Evolutionary conservation across 2,797 vertebrate species (phyloP).

Genomic region (Acropternis orthonyx): DNA sequence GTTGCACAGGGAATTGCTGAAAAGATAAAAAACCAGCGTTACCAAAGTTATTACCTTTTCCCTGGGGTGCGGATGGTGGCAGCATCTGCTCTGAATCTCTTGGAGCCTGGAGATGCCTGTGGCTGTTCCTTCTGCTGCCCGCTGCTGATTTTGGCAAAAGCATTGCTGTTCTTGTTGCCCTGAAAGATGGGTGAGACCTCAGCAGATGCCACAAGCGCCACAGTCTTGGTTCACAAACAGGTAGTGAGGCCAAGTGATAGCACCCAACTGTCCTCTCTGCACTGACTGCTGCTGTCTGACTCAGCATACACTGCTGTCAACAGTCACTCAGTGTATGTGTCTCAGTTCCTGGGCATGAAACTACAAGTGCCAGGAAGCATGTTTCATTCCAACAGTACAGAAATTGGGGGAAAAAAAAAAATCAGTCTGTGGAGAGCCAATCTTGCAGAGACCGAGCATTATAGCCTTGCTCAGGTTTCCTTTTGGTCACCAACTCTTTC

Average conservation of each 20-base stretch:
- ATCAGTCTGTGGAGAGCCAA: background rate
- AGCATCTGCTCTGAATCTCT: conserved; percentile 22
- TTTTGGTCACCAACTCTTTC: background rate
- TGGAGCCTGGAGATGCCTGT: background rate
- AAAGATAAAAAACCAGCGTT: background rate
- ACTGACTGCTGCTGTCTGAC: background rate
- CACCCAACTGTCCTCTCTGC: background rate
- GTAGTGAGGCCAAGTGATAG: background rate
- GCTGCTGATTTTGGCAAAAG: background rate
- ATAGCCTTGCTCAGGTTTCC: background rate
- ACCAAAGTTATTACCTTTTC: conserved; percentile 46
- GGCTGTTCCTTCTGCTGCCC: background rate
- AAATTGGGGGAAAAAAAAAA: background rate
- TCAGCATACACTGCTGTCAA: background rate
- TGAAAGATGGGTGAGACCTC: conserved; percentile 26
- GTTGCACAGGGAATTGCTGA: background rate
- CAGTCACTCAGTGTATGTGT: background rate
- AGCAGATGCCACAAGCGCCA: accelerated
- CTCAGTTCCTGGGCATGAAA: background rate
- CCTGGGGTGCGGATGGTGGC: accelerated
- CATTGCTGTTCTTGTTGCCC: background rate
- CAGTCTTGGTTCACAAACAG: accelerated
- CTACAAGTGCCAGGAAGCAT: background rate
- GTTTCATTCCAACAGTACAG: background rate
- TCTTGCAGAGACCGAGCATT: background rate